Percentiles rank a stretch among this genome's conserved stretches.
Evolutionary conservation across 2,113 vertebrate species (phyloP).

Genomic region (Eurystomus gularis): DNA sequence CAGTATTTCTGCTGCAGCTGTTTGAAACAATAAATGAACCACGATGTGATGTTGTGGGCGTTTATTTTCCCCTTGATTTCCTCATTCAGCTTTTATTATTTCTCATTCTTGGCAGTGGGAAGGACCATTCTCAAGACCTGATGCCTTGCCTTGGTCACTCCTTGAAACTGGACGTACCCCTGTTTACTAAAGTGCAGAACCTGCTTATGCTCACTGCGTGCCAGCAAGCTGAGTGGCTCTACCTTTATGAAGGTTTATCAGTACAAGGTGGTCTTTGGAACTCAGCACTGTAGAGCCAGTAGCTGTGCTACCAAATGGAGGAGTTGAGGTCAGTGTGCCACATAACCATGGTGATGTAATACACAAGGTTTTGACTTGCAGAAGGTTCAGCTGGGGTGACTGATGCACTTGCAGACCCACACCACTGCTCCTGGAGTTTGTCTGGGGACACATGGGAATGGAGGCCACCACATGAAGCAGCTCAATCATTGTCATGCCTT

Average conservation of each 20-base stretch:
- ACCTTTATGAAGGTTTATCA: not conserved
- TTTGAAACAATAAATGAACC: not conserved
- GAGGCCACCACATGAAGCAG: not conserved
- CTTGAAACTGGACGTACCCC: not conserved
- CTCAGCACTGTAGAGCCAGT: not conserved
- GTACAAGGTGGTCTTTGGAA: not conserved
- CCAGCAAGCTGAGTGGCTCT: not conserved
- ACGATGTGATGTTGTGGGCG: not conserved
- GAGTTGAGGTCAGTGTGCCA: not conserved
- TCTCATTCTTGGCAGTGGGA: not conserved
- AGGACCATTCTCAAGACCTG: not conserved
- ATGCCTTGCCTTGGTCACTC: not conserved
- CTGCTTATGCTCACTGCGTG: accelerated
- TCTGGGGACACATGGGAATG: not conserved
- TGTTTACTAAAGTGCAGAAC: not conserved
- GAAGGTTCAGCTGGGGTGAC: not conserved
- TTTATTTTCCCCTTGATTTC: not conserved
- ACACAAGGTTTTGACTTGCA: not conserved
- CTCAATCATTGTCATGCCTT: not conserved
- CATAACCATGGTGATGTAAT: not conserved
- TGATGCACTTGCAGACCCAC: not conserved
- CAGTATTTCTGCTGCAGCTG: not conserved
- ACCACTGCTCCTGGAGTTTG: not conserved
- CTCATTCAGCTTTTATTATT: not conserved
- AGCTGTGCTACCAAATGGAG: not conserved